A percentile compares a stretch with the other conserved stretches of the same genome.
phyloP scores from a whole-genome alignment of 2,888 invertebrate genomes.

The Erpobdella octoculata region DNA sequence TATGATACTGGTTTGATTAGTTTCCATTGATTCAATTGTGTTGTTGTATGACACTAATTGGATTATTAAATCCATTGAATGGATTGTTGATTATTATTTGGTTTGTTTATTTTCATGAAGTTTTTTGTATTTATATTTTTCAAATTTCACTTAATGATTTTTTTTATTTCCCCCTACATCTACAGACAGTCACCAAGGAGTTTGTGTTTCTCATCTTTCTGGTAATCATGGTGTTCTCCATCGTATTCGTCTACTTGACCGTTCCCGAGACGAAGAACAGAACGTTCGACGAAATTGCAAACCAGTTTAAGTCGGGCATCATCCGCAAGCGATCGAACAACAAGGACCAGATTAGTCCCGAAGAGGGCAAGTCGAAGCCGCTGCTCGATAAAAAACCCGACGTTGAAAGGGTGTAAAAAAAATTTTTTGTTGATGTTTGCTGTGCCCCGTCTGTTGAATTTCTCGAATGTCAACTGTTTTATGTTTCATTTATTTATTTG shows the following conservation, averaged over 20 bases:
- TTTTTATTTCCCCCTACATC: background rate
- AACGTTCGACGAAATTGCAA: slow-evolving; percentile 40
- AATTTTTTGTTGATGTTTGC: background rate
- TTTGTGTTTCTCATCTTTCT: slow-evolving; percentile 40
- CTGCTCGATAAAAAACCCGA: too few species aligned
- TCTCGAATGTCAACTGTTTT: too few species aligned
- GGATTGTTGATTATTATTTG: too few species aligned
- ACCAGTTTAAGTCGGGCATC: slow-evolving; percentile 33
- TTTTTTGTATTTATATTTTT: background rate
- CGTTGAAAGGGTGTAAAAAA: background rate
- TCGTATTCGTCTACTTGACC: slow-evolving; percentile 38
- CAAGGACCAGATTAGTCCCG: background rate
- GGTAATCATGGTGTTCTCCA: slow-evolving; percentile 38
- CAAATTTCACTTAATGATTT: background rate
- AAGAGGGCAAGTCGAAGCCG: background rate
- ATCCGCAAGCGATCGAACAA: background rate
- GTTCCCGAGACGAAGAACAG: slow-evolving; percentile 40
- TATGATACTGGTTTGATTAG: too few species aligned
- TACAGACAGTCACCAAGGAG: slow-evolving; percentile 35
- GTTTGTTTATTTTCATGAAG: too few species aligned
- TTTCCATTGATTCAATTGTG: too few species aligned
- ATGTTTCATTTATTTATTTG: too few species aligned
- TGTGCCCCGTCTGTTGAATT: too few species aligned
- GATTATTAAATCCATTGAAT: too few species aligned
- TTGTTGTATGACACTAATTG: too few species aligned